A percentile compares a stretch with the other conserved stretches of the same genome.
Evolutionary conservation across 2,888 invertebrate genomes (phyloP).

Genomic region (Halictus ligatus): DNA sequence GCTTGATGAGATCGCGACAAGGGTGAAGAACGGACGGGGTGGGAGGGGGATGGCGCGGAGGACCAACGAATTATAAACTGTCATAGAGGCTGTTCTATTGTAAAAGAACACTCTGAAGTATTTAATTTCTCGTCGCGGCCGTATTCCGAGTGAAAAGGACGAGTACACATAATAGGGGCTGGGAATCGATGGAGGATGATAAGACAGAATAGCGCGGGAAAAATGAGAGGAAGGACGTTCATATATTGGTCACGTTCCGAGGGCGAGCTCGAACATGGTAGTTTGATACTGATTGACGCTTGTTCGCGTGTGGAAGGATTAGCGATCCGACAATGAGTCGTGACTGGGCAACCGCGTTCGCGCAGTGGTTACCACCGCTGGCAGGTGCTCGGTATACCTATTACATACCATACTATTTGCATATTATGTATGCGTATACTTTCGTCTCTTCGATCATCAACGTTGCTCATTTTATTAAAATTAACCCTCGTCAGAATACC

Average conservation of each 20-base stretch:
- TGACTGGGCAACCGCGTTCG: slow-evolving; percentile 40
- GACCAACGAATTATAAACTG: slow-evolving; percentile 39
- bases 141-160: neutral
- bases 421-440: neutral
- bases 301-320: slow-evolving; percentile 76
- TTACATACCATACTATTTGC: neutral
- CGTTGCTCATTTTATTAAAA: neutral
- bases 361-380: slow-evolving; percentile 7
- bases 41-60: slow-evolving; percentile 25
- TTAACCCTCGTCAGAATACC: neutral
- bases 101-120: neutral
- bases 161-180: neutral
- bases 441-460: neutral
- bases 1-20: slow-evolving; percentile 49
- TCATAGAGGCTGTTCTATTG: neutral
- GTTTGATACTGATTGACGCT: slow-evolving; percentile 80
- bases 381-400: slow-evolving; percentile 3
- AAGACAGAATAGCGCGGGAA: slow-evolving; percentile 9
- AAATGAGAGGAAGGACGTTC: slow-evolving; percentile 32
- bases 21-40: slow-evolving; percentile 14
- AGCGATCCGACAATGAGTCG: slow-evolving; percentile 53
- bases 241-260: slow-evolving; percentile 57
- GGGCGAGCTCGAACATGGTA: slow-evolving; percentile 58
- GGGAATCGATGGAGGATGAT: neutral
- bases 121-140: neutral